Evolutionary conservation across 2,888 invertebrate genomes (phyloP).

Genomic region (Alviniconcha strummeri): DNA sequence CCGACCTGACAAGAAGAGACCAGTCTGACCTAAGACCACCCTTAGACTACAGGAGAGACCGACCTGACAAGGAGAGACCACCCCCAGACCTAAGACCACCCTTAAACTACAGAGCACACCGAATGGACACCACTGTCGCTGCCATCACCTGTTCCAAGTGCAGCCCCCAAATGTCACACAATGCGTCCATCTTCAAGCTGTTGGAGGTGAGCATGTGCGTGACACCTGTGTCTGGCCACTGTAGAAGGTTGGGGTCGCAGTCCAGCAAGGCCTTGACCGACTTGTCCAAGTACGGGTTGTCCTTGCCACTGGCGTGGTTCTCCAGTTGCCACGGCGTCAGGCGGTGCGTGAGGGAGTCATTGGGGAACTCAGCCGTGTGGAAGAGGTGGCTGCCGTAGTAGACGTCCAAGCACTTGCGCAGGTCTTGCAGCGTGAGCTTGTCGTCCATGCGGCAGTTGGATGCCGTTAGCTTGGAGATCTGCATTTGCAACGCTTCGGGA

Average conservation of each 20-base stretch:
- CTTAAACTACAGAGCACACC: too few species aligned
- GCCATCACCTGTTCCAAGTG: slow-evolving; percentile 28
- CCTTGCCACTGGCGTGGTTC: slow-evolving; percentile 52
- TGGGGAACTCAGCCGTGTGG: slow-evolving; percentile 68
- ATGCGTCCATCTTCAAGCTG: slow-evolving; percentile 71
- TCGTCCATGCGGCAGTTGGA: slow-evolving; percentile 82
- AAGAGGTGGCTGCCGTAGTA: slow-evolving; percentile 85
- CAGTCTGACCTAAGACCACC: too few species aligned
- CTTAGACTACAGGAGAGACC: too few species aligned
- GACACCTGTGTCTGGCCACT: slow-evolving; percentile 21
- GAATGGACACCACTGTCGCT: too few species aligned
- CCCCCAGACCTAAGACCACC: too few species aligned
- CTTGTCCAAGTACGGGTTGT: slow-evolving; percentile 63
- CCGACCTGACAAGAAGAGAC: too few species aligned
- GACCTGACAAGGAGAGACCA: too few species aligned
- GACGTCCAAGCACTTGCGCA: slow-evolving; percentile 86
- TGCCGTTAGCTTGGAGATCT: slow-evolving; percentile 84
- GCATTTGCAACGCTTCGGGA: slow-evolving; percentile 89
- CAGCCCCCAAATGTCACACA: slow-evolving; percentile 84
- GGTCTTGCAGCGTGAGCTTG: slow-evolving; percentile 79
- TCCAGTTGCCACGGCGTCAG: slow-evolving; percentile 54
- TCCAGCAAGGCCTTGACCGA: slow-evolving; percentile 28
- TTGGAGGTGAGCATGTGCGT: slow-evolving; percentile 48
- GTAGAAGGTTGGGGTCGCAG: slow-evolving; percentile 17
- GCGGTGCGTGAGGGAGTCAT: slow-evolving; percentile 40